Percentiles rank a stretch among this genome's conserved stretches.
Evolutionary conservation across 2,888 invertebrate genomes (phyloP).

Genomic region (Pyralis farinalis): DNA sequence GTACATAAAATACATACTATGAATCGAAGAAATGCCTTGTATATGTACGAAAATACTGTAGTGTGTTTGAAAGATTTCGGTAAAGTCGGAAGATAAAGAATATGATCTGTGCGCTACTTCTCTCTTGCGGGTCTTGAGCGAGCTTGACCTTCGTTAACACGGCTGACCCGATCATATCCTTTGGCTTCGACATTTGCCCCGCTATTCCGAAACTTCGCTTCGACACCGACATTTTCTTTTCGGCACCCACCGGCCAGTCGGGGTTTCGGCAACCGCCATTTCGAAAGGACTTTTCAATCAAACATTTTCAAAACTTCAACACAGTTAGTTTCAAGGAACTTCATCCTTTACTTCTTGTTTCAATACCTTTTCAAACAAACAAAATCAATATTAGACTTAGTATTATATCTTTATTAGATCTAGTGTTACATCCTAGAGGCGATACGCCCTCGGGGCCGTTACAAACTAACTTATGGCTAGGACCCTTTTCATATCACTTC

Average conservation of each 20-base stretch:
- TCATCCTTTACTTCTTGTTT: constrained; percentile 92
- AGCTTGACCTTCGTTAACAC: constrained; percentile 40
- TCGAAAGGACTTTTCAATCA: constrained; percentile 70
- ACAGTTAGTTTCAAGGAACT: constrained; percentile 81
- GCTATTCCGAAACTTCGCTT: constrained; percentile 49
- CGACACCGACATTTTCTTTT: constrained; percentile 43
- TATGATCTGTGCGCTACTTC: constrained; percentile 59
- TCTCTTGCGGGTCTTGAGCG: constrained; percentile 54
- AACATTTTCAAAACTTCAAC: constrained; percentile 80
- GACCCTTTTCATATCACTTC: constrained; percentile 53
- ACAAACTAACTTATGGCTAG: constrained; percentile 64
- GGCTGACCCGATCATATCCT: constrained; percentile 71
- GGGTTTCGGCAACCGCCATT: constrained; percentile 64
- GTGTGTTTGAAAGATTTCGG: constrained; percentile 16
- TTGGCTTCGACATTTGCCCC: constrained; percentile 54
- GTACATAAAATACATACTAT: constrained; percentile 53
- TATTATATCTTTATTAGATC: constrained; percentile 73
- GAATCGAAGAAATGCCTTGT: constrained; percentile 43
- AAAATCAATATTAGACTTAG: constrained; percentile 85
- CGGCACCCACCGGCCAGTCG: constrained; percentile 52
- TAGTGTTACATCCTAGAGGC: constrained; percentile 73
- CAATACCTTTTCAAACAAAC: constrained; percentile 92
- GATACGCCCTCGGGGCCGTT: constrained; percentile 46
- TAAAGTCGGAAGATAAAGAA: constrained; percentile 50
- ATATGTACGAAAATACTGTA: constrained; percentile 28